Percentiles rank a stretch among this genome's conserved stretches.
Evolutionary conservation across 2,888 invertebrate genomes (phyloP).

Genomic region (Melipona beecheii): DNA sequence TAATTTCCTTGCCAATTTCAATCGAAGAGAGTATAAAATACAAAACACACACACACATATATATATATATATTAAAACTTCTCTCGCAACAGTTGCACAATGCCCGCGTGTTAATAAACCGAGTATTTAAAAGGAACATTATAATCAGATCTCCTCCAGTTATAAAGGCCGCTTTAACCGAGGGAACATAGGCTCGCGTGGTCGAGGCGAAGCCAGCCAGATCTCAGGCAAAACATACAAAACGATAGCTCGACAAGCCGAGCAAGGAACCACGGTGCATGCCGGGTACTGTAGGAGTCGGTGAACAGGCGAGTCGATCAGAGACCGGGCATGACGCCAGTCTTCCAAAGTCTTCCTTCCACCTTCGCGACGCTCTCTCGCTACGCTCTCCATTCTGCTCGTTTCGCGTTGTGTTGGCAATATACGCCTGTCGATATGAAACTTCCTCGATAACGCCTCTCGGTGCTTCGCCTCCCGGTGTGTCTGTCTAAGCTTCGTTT

Average conservation of each 20-base stretch:
- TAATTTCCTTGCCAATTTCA: no score
- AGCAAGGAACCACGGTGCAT: slow-evolving; percentile 68
- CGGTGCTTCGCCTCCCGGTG: no score
- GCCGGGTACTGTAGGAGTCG: slow-evolving; percentile 66
- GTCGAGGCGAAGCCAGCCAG: slow-evolving; percentile 62
- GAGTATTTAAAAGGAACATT: slow-evolving; percentile 4
- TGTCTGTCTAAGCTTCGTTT: not conserved
- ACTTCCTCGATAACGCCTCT: not conserved
- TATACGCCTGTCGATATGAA: slow-evolving; percentile 13
- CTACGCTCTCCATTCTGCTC: slow-evolving; percentile 39
- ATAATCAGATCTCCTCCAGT: slow-evolving; percentile 20
- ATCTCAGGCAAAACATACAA: slow-evolving; percentile 66
- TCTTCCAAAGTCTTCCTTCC: slow-evolving; percentile 68
- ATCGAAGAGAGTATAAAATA: no score
- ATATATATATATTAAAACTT: no score
- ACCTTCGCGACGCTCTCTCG: slow-evolving; percentile 53
- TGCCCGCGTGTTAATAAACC: not conserved
- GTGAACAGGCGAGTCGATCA: slow-evolving; percentile 62
- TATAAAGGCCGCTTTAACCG: slow-evolving; percentile 53
- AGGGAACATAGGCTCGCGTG: slow-evolving; percentile 49
- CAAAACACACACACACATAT: no score
- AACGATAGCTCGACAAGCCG: slow-evolving; percentile 59
- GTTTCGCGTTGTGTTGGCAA: not conserved
- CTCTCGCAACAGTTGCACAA: no score
- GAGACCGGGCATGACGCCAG: slow-evolving; percentile 72